These are phyloP conservation scores for Gastrophysa polygoni DNA, from an alignment of 2,888 invertebrate species.

Conservation along the genomic window DNA sequence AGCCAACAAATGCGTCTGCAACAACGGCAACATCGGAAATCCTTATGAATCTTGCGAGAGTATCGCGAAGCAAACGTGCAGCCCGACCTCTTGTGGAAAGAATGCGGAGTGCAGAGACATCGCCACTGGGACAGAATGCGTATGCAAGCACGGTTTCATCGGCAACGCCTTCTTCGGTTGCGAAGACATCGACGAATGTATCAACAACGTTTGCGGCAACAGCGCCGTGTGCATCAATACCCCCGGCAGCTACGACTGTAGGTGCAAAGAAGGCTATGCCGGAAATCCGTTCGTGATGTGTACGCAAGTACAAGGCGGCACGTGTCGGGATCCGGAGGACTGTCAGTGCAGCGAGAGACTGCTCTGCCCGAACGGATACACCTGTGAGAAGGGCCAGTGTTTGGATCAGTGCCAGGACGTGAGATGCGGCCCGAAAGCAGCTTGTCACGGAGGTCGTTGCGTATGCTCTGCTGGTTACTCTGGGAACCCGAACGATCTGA, in stretches of 20 bases:
- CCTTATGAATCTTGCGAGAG: conserved; percentile 83
- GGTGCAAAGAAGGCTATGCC: conserved; percentile 81
- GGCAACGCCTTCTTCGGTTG: conserved; percentile 87
- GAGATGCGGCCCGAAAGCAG: conserved; percentile 80
- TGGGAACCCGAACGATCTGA: conserved; percentile 76
- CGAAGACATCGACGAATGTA: conserved; percentile 83
- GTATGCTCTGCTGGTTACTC: conserved; percentile 78
- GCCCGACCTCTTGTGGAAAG: conserved; percentile 73
- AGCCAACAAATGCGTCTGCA: conserved; percentile 80
- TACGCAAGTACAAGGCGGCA: conserved; percentile 70
- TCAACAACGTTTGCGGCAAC: conserved; percentile 77
- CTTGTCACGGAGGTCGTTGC: conserved; percentile 81
- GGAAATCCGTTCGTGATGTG: conserved; percentile 90
- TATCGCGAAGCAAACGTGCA: conserved; percentile 73
- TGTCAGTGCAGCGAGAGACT: conserved; percentile 75
- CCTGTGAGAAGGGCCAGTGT: conserved; percentile 76
- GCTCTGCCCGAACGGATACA: conserved; percentile 78
- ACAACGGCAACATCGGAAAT: conserved; percentile 84
- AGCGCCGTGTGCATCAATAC: conserved; percentile 91
- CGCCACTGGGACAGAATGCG: conserved; percentile 76
- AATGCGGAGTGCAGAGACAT: conserved; percentile 83
- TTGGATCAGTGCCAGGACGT: conserved; percentile 77
- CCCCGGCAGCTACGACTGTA: conserved; percentile 86
- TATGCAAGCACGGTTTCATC: conserved; percentile 80
- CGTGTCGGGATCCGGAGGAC: conserved; percentile 71